Percentiles rank a stretch among this genome's conserved stretches.
Evolutionary conservation across 2,113 vertebrate species (phyloP).

Genomic region (Drymodes brunneopygia): DNA sequence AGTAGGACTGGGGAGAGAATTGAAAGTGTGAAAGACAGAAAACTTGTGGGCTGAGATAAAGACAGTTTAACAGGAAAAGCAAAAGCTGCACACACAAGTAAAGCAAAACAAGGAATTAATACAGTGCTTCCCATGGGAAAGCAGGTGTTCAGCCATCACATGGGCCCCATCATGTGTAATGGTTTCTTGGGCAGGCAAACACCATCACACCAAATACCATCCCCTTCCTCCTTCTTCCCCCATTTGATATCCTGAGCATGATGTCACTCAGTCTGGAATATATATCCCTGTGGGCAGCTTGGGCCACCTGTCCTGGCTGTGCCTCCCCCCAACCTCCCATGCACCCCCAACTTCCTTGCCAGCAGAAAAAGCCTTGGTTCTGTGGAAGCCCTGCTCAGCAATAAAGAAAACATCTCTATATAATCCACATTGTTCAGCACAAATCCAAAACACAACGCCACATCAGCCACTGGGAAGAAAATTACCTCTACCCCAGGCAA

Average conservation of each 20-base stretch:
- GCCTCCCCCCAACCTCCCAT: accelerated
- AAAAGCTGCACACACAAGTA: not conserved
- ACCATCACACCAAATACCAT: not conserved
- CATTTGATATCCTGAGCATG: not conserved
- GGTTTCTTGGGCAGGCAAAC: not conserved
- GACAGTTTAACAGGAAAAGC: not conserved
- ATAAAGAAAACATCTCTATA: not conserved
- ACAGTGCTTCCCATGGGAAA: not conserved
- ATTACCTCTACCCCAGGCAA: not conserved
- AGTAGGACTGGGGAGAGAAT: not conserved
- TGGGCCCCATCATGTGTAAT: too few species aligned
- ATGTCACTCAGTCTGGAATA: not conserved
- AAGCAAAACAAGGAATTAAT: not conserved
- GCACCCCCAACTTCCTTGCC: not conserved
- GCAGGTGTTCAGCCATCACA: not conserved
- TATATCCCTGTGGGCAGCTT: not conserved
- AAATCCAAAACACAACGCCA: not conserved
- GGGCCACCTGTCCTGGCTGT: not conserved
- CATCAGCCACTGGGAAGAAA: not conserved
- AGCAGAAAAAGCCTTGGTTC: not conserved
- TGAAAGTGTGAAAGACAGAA: not conserved
- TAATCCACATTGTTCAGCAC: not conserved
- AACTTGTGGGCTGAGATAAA: not conserved
- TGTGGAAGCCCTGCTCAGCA: not conserved
- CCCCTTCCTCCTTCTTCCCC: not conserved